phyloP scores from a whole-genome alignment of 2,113 vertebrate genomes.

The Hippocampus barbouri region DNA sequence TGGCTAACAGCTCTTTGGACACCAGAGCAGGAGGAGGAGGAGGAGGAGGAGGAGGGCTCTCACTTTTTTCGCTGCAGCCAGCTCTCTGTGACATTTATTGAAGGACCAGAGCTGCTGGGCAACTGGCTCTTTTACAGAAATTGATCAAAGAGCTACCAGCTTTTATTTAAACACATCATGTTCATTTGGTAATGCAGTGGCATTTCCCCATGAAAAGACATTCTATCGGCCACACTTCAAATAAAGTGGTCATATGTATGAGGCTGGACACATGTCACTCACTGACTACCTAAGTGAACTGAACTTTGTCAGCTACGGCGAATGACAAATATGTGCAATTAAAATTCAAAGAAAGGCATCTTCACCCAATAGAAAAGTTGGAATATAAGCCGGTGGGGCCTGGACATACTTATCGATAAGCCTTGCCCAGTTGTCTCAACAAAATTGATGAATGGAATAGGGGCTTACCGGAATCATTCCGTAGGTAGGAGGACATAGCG shows the following conservation, averaged over 20 bases:
- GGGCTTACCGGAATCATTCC: slow-evolving; percentile 90
- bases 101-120: slow-evolving; percentile 10
- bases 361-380: background rate
- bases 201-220: slow-evolving; percentile 15
- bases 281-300: background rate
- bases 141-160: background rate
- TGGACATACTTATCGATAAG: background rate
- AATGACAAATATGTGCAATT: background rate
- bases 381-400: background rate
- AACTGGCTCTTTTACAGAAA: background rate
- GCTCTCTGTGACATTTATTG: slow-evolving; percentile 15
- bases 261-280: background rate
- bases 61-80: background rate
- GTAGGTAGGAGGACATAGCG: slow-evolving; percentile 96
- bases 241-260: slow-evolving; percentile 22
- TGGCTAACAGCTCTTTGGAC: slow-evolving; percentile 2
- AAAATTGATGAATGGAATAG: background rate
- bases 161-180: slow-evolving; percentile 9
- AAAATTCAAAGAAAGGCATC: background rate
- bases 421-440: background rate
- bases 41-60: slow-evolving; percentile 3
- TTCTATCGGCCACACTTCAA: slow-evolving; percentile 12
- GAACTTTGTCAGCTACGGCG: background rate
- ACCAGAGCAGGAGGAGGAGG: background rate
- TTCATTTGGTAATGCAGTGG: background rate